Evolutionary conservation across 2,797 vertebrate genomes (phyloP).

Genomic region (Ciconia nigra): DNA sequence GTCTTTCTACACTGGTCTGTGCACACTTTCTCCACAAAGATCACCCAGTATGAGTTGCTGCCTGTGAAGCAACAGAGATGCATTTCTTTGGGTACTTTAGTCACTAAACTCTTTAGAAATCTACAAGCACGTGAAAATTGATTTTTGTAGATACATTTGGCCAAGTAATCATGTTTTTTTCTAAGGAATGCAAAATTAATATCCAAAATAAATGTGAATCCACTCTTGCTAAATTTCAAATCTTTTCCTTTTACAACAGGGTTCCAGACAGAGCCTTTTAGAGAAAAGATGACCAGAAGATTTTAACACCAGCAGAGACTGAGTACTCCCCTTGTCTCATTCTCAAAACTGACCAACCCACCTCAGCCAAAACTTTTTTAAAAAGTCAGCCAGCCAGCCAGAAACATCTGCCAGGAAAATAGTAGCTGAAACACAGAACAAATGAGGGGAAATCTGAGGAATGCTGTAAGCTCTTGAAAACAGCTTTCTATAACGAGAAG

Average conservation of each 20-base stretch:
- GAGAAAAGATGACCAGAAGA: not conserved
- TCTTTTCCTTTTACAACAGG: not conserved
- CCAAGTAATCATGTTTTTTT: rapidly evolving
- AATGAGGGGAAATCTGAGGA: not conserved
- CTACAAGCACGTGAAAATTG: rapidly evolving
- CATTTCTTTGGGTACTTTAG: rapidly evolving
- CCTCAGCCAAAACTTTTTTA: not conserved
- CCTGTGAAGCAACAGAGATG: not conserved
- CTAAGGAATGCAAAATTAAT: not conserved
- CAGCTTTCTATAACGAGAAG: not conserved
- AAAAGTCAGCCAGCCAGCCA: not conserved
- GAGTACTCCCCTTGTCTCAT: not conserved
- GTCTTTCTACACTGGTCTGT: not conserved
- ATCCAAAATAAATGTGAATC: not conserved
- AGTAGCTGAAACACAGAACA: not conserved
- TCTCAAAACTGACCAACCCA: not conserved
- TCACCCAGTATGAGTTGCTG: not conserved
- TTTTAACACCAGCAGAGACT: not conserved
- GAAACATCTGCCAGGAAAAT: not conserved
- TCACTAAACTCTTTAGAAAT: not conserved
- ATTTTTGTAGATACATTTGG: not conserved
- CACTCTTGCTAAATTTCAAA: not conserved
- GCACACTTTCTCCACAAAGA: not conserved
- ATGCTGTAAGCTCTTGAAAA: not conserved
- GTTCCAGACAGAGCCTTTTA: not conserved